phyloP scores from a whole-genome alignment of 1,140 invertebrate genomes.

The Apis laboriosa region DNA sequence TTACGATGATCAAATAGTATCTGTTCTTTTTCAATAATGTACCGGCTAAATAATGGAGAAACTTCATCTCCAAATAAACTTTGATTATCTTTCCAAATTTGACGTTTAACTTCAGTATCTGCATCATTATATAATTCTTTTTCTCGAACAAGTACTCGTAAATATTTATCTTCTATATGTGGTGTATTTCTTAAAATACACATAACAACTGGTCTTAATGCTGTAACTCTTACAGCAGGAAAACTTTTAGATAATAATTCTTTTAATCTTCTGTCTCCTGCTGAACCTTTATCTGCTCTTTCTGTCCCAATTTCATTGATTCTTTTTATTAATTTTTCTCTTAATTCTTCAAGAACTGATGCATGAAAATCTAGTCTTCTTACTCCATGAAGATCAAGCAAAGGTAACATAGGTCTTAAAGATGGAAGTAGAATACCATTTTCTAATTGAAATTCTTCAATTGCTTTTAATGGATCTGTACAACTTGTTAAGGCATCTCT shows the following conservation, averaged over 20 bases:
- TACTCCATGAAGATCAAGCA: conserved; percentile 96
- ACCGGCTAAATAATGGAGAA: conserved; percentile 95
- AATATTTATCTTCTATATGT: conserved; percentile 95
- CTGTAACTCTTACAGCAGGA: conserved; percentile 94
- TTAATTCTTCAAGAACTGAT: conserved; percentile 95
- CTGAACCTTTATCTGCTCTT: conserved; percentile 77
- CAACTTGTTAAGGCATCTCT: conserved; percentile 96
- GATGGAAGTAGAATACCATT: conserved; percentile 97
- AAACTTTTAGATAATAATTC: conserved; percentile 96
- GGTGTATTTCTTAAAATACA: conserved; percentile 95
- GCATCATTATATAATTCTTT: conserved; percentile 96
- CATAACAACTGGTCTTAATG: conserved; percentile 97
- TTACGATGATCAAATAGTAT: conserved; percentile 95
- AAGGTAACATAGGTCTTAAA: conserved; percentile 94
- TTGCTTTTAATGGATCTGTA: conserved; percentile 96
- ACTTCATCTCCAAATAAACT: conserved; percentile 98
- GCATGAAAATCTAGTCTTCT: conserved; percentile 96
- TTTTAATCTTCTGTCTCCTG: conserved; percentile 90
- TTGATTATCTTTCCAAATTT: conserved; percentile 99
- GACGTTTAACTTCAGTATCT: conserved; percentile 97
- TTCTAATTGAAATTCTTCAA: conserved; percentile 98
- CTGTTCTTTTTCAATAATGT: conserved; percentile 96
- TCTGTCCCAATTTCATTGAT: conserved; percentile 94
- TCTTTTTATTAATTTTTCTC: conserved; percentile 93
- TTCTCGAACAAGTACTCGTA: conserved; percentile 93